Conservation (phyloP, 2,888 invertebrate species). For the Monochamus alternatus region DNA sequence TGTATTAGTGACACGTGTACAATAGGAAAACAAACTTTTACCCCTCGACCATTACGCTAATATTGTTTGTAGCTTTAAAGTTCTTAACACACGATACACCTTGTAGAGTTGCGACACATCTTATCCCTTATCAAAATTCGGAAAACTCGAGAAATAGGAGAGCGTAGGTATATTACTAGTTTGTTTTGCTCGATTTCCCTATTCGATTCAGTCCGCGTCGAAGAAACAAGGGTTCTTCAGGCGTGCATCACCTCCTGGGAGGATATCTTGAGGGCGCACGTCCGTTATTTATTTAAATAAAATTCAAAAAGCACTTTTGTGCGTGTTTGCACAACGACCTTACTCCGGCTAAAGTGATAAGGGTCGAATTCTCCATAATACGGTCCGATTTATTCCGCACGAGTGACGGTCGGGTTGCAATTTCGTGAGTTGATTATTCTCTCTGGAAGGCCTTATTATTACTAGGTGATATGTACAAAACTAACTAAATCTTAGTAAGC, state of each 20-base stretch:
- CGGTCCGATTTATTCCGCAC: slow-evolving; percentile 12
- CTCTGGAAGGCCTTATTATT: not conserved
- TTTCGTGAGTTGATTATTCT: not conserved
- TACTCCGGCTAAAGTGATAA: not conserved
- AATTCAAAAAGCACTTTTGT: slow-evolving; percentile 25
- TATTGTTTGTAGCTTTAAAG: too few species aligned
- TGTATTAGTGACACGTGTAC: too few species aligned
- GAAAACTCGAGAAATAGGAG: slow-evolving; percentile 3
- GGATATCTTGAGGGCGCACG: not conserved
- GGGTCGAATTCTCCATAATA: slow-evolving; percentile 16
- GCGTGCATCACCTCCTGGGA: not conserved
- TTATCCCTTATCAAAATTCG: not conserved
- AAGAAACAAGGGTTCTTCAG: slow-evolving; percentile 6
- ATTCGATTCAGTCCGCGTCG: slow-evolving; percentile 4
- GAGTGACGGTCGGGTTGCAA: not conserved
- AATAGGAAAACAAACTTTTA: too few species aligned
- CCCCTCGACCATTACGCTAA: too few species aligned
- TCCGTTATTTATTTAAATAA: slow-evolving; percentile 17
- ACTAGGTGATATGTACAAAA: too few species aligned
- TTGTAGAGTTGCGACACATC: too few species aligned
- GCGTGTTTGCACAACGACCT: slow-evolving; percentile 9
- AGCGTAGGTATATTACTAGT: slow-evolving; percentile 3
- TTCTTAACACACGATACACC: too few species aligned
- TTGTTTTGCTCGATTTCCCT: slow-evolving; percentile 11
- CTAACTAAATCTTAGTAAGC: too few species aligned